Evolutionary conservation across 2,113 vertebrate species (phyloP).

Genomic region (Sorex araneus): DNA sequence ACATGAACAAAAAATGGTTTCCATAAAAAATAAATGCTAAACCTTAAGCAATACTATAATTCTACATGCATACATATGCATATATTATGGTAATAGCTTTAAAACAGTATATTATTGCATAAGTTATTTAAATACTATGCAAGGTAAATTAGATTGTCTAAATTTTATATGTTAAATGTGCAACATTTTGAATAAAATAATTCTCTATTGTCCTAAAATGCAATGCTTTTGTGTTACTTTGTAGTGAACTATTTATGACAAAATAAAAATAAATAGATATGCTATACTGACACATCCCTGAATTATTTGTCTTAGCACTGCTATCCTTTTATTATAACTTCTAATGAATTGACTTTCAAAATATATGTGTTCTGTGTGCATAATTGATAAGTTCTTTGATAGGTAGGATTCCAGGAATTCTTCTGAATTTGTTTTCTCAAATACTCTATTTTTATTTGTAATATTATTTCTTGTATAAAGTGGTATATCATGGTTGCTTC

Average conservation of each 20-base stretch:
- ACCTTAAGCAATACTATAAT: background rate
- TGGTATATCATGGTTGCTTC: background rate
- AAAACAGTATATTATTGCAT: background rate
- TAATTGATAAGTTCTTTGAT: background rate
- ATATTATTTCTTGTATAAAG: conserved; percentile 1
- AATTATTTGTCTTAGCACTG: background rate
- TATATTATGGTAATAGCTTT: background rate
- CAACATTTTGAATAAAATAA: background rate
- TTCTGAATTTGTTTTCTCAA: background rate
- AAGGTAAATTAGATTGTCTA: background rate
- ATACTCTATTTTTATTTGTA: background rate
- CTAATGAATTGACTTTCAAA: background rate
- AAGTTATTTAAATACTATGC: no score
- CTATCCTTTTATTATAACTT: background rate
- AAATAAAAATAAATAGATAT: background rate
- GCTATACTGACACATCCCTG: background rate
- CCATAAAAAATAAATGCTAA: background rate
- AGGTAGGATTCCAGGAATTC: background rate
- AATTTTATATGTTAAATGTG: background rate
- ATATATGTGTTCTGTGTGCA: background rate
- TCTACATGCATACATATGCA: background rate
- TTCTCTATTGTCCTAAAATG: background rate
- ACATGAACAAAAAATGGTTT: background rate
- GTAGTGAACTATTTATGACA: background rate
- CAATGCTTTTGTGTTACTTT: background rate